Evolutionary conservation across 2,797 vertebrate species (phyloP).

Genomic region (Hypotaenidia philippensis): DNA sequence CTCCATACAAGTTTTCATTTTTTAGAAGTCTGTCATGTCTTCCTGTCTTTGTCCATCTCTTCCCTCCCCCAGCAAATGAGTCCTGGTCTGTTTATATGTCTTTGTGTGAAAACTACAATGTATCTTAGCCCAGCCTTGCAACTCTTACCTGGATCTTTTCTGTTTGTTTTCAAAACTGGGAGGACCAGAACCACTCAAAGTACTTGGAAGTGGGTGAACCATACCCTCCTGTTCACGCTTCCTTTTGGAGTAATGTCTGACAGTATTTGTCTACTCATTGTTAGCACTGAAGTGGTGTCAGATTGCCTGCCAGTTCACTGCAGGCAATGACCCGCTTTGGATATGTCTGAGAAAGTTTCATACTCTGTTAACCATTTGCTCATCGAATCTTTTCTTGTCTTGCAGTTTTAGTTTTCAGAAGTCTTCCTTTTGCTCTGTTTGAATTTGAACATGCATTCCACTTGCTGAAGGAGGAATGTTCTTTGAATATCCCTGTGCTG

Average conservation of each 20-base stretch:
- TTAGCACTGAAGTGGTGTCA: not conserved
- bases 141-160: not conserved
- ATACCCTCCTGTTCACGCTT: not conserved
- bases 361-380: not conserved
- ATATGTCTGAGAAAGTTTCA: not conserved
- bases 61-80: not conserved
- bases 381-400: not conserved
- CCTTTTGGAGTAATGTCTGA: not conserved
- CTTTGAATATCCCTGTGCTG: not conserved
- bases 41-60: not conserved
- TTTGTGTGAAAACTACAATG: not conserved
- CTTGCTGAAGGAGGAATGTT: not conserved
- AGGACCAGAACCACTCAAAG: not conserved
- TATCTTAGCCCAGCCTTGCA: not conserved
- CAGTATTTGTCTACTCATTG: not conserved
- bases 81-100: not conserved
- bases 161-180: not conserved
- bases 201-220: not conserved
- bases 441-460: not conserved
- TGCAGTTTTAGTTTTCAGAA: not conserved
- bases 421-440: not conserved
- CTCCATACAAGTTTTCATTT: not conserved
- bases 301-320: not conserved
- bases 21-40: not conserved
- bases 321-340: not conserved